Evolutionary conservation across 2,113 vertebrate species (phyloP).

Genomic region (Pteropus alecto): DNA sequence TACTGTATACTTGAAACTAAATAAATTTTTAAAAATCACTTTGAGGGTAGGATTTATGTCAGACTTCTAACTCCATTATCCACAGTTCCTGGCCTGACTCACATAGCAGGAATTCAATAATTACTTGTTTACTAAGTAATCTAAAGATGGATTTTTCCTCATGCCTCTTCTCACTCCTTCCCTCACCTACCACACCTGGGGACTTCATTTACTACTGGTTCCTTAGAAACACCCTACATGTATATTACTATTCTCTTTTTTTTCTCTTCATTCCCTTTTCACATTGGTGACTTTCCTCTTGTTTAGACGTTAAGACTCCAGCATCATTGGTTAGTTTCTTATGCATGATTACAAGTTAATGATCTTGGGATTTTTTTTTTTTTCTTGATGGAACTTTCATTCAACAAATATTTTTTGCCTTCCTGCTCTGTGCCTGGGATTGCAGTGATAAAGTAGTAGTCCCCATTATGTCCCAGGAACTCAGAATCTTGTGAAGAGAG

Average conservation of each 20-base stretch:
- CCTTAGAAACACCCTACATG: not conserved
- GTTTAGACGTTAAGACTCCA: not conserved
- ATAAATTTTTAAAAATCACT: not conserved
- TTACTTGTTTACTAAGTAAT: slow-evolving; percentile 17
- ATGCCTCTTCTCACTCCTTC: not conserved
- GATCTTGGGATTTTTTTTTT: not conserved
- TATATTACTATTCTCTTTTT: not conserved
- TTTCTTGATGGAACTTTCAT: not conserved
- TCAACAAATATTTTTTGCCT: not conserved
- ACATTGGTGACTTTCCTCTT: not conserved
- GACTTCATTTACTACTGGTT: not conserved
- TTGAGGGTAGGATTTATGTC: not conserved
- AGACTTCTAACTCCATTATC: not conserved
- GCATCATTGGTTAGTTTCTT: not conserved
- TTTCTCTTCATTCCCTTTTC: not conserved
- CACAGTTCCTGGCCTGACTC: not conserved
- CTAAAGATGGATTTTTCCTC: slow-evolving; percentile 32
- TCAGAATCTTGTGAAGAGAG: not conserved
- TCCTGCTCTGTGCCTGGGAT: not conserved
- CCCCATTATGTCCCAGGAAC: not conserved
- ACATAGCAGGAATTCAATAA: not conserved
- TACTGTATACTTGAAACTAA: no score
- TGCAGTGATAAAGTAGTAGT: not conserved
- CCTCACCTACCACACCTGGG: not conserved
- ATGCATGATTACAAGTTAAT: not conserved